phyloP scores from a whole-genome alignment of 2,888 invertebrate species.

The Eurytoma adleriae region DNA sequence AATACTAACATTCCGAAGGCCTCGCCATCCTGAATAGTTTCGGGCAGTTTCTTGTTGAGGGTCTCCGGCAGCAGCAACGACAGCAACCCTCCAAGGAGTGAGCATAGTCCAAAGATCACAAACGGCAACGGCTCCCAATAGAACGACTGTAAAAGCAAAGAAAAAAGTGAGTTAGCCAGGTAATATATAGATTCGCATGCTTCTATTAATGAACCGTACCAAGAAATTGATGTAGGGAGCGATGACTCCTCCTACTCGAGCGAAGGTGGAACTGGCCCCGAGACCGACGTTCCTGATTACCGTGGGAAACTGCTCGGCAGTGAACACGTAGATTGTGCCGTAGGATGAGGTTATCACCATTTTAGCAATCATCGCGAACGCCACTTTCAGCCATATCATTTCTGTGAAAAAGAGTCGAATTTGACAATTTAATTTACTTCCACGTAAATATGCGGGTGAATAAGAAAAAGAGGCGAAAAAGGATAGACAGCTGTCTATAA shows the following conservation, averaged over 20 bases:
- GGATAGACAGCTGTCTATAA: too few species aligned
- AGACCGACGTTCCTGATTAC: constrained; percentile 82
- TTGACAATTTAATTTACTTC: too few species aligned
- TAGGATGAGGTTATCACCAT: constrained; percentile 85
- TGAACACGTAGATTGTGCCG: constrained; percentile 85
- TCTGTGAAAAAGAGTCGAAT: constrained; percentile 72
- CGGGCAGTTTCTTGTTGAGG: constrained; percentile 81
- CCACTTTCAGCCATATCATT: constrained; percentile 78
- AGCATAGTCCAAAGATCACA: constrained; percentile 79
- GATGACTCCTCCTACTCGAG: constrained; percentile 81
- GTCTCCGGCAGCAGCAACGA: constrained; percentile 83
- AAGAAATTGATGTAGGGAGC: constrained; percentile 80
- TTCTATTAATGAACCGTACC: constrained; percentile 69
- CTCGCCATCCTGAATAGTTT: constrained; percentile 82
- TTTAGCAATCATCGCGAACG: constrained; percentile 84
- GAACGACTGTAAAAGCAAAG: constrained; percentile 74
- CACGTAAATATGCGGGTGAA: too few species aligned
- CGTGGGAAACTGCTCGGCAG: constrained; percentile 86
- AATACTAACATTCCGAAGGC: constrained; percentile 79
- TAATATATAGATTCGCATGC: neutral
- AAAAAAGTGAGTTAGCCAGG: neutral
- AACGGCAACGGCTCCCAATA: constrained; percentile 80
- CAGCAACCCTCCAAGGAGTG: constrained; percentile 79
- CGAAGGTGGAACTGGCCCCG: constrained; percentile 81
- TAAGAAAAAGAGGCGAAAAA: too few species aligned